phyloP scores from a whole-genome alignment of 2,888 invertebrate genomes.

The Melipona beecheii region DNA sequence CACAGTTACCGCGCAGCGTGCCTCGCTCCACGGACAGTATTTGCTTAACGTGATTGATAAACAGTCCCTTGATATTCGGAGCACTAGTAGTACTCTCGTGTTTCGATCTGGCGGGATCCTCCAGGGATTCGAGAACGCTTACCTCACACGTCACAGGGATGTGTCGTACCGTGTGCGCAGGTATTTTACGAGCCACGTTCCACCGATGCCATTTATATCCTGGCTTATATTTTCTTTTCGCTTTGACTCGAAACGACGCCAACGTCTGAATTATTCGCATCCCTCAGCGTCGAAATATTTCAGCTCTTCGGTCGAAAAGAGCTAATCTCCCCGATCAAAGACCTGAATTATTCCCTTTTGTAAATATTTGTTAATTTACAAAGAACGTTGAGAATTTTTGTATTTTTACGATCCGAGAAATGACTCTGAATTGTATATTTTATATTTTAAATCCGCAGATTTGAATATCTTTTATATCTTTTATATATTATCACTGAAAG shows the following conservation, averaged over 20 bases:
- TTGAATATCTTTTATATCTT: no score
- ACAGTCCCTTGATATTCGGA: conserved; percentile 60
- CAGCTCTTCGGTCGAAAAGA: not conserved
- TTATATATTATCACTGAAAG: no score
- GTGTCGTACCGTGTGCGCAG: conserved; percentile 34
- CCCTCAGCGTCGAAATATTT: not conserved
- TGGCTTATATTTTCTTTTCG: conserved; percentile 1
- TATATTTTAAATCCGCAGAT: no score
- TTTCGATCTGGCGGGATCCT: conserved; percentile 58
- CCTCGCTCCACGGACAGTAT: conserved; percentile 58
- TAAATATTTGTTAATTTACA: not conserved
- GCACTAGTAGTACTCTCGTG: conserved; percentile 48
- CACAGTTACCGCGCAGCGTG: conserved; percentile 22
- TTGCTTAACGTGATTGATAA: conserved; percentile 74
- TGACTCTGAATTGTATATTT: no score
- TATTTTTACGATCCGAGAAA: no score
- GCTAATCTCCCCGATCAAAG: not conserved
- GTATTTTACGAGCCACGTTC: conserved; percentile 49
- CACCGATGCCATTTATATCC: conserved; percentile 46
- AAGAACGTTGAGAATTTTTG: no score
- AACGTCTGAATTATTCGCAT: not conserved
- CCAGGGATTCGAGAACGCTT: conserved; percentile 57
- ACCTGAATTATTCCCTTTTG: not conserved
- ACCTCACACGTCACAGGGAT: conserved; percentile 51
- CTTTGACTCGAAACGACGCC: not conserved